A percentile compares a stretch with the other conserved stretches of the same genome.
Evolutionary conservation across 1,140 invertebrate species (phyloP).

Genomic region (Platorchestia sp.): DNA sequence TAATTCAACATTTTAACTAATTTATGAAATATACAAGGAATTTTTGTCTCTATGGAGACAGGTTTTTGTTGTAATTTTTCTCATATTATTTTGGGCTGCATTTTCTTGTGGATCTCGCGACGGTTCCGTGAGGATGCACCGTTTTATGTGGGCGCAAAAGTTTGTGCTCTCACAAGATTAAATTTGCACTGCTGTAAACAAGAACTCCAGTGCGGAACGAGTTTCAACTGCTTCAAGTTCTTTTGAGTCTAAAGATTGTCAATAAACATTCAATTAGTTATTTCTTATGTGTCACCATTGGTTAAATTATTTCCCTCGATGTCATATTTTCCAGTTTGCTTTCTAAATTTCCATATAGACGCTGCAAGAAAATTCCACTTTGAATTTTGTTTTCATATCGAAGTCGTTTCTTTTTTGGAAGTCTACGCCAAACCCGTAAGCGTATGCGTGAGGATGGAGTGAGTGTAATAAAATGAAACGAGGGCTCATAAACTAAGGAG

Average conservation of each 20-base stretch:
- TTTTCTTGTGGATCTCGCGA: neutral
- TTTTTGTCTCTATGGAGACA: neutral
- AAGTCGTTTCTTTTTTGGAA: neutral
- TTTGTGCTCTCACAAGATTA: neutral
- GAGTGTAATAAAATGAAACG: constrained; percentile 33
- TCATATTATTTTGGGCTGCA: neutral
- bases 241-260: neutral
- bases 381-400: neutral
- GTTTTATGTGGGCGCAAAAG: neutral
- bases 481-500: constrained; percentile 3
- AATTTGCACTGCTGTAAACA: neutral
- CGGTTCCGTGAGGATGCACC: neutral
- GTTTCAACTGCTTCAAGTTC: neutral
- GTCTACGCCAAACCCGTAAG: neutral
- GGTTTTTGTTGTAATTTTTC: neutral
- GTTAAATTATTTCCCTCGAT: neutral
- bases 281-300: neutral
- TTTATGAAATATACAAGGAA: neutral
- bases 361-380: neutral
- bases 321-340: neutral
- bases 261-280: neutral
- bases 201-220: neutral
- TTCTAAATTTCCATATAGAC: neutral
- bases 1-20: too few relatives aligned
- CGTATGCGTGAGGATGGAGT: constrained; percentile 3